phyloP scores from a whole-genome alignment of 2,797 vertebrate genomes.

The Protosalanx chinensis region DNA sequence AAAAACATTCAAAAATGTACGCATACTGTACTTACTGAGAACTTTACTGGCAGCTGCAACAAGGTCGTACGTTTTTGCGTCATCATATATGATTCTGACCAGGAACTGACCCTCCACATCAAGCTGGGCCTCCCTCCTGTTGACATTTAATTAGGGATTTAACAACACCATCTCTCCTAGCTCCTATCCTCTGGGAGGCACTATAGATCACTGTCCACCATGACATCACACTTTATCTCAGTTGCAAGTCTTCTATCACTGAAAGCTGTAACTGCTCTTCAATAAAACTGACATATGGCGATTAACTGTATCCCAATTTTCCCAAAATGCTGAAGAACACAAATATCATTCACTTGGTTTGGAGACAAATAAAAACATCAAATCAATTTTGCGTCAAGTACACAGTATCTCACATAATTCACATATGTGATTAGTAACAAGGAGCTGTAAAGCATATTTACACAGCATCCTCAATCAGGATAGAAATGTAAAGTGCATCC shows the following conservation, averaged over 20 bases:
- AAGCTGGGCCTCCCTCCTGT: slow-evolving; percentile 92
- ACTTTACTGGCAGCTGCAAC: slow-evolving; percentile 98
- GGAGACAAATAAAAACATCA: too few species aligned
- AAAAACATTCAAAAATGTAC: background rate
- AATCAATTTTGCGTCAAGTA: too few species aligned
- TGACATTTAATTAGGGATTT: slow-evolving; percentile 1
- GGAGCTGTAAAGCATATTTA: background rate
- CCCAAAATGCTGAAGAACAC: too few species aligned
- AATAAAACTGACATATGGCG: too few species aligned
- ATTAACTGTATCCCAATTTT: too few species aligned
- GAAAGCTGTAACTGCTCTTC: too few species aligned
- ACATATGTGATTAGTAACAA: background rate
- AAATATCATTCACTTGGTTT: too few species aligned
- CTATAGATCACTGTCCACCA: too few species aligned
- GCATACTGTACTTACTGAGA: slow-evolving; percentile 82
- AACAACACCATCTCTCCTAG: background rate
- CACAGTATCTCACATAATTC: background rate
- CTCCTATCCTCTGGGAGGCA: too few species aligned
- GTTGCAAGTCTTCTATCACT: too few species aligned
- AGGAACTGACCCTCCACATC: slow-evolving; percentile 98
- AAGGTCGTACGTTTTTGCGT: slow-evolving; percentile 96
- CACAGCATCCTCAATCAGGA: background rate
- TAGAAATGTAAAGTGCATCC: background rate
- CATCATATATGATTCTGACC: slow-evolving; percentile 98
- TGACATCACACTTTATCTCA: too few species aligned